Base-by-base conservation (phyloP, 2,797 vertebrate genomes). In the Leptoclinus maculatus region DNA sequence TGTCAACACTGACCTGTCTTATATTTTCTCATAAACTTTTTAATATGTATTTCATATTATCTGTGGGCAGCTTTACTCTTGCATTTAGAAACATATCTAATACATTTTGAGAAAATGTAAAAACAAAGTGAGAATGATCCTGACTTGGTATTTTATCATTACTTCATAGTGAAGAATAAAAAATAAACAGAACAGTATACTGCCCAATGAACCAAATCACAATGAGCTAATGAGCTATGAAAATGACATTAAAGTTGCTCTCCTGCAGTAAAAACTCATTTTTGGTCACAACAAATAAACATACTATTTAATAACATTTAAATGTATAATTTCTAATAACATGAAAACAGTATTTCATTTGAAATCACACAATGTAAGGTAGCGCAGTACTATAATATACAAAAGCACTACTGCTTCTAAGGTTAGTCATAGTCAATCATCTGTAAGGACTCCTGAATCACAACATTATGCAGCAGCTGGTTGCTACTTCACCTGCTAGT, bases 401-500 rank as follows among this genome's bases (percentile, higher is more conserved):
- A 59, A 71, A 10, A 51, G 5, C 12, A 38, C 11, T 7, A 5
- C 1, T 41, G 41, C 41, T 38, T 72, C 3, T n/a, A 36, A 3
- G 14, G 47, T 13, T 29, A 54, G 10, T 23, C 36, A 29, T 38
- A 25, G n/a, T n/a, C 7, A 27, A n/a, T 27, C 32, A 8, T 60
- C 5, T 56, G 47, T 25, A 65, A 45, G 58, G 66, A 81, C n/a
- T 36, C 23, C 0, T 39, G 21, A 74, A 59, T 23, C 39, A 49
- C 36, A 77, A 66, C 39, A 39, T 62, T 43, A 80, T 38, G 57
- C 49, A 77, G 54, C 23, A 78, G 2, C 11, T 70, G 66, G 65
- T 80, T 85, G 59, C 27, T 39, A 85, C 79, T 85, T 90, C 96
- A 99, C 98, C 98, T 97, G 96, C 92, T 82, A 96, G 93, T 79